Conservation (phyloP, 64 coral and sea anemone genomes). For the Stylophora pistillata region DNA sequence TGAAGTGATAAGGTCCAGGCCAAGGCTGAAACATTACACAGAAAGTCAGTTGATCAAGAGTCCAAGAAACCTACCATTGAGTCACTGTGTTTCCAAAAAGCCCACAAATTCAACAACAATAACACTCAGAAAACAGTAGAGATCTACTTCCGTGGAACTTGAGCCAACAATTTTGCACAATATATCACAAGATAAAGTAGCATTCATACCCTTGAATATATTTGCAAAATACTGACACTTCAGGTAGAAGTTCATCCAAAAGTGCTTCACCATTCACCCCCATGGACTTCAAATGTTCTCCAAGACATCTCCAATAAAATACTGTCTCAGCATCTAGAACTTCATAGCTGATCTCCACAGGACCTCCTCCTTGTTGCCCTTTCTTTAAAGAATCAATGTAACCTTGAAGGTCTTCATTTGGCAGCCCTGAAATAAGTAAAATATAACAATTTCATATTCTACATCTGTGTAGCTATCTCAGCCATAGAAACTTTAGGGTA, state of each 20-base stretch:
- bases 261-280: conserved; percentile 72
- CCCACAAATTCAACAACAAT: too few relatives aligned
- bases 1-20: too few relatives aligned
- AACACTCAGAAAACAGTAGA: too few relatives aligned
- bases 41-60: too few relatives aligned
- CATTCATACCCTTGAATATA: conserved; percentile 91
- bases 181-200: not conserved
- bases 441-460: not conserved
- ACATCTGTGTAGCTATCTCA: not conserved
- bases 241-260: conserved; percentile 81
- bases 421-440: conserved; percentile 15
- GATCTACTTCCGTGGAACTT: not conserved
- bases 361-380: conserved; percentile 13
- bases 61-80: too few relatives aligned
- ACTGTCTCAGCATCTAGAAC: conserved; percentile 67
- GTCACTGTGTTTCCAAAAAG: too few relatives aligned
- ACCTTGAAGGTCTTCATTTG: conserved; percentile 50
- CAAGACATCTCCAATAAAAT: conserved; percentile 92
- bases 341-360: conserved; percentile 63
- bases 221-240: conserved; percentile 86
- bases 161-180: not conserved
- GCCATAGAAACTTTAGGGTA: not conserved
- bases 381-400: conserved; percentile 40
- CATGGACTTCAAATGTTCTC: conserved; percentile 67
- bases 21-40: too few relatives aligned